These are phyloP conservation scores for Triops longicaudatus DNA, from an alignment of 1,140 invertebrate species.

Conservation along the genomic window DNA sequence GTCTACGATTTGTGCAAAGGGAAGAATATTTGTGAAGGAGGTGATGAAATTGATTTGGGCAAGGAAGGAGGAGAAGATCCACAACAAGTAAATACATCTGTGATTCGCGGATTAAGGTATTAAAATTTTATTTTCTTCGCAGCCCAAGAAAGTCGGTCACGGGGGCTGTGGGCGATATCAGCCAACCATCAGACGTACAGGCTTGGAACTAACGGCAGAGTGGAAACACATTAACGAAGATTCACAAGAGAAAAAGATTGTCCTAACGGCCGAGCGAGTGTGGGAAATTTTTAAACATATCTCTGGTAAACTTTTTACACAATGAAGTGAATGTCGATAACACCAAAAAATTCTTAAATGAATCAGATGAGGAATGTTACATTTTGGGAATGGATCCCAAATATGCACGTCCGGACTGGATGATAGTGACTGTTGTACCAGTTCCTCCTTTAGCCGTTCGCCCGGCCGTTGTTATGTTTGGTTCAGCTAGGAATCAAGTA, in stretches of 20 bases:
- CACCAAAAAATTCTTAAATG: conserved; percentile 19
- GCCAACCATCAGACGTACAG: conserved; percentile 77
- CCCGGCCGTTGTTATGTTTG: conserved; percentile 98
- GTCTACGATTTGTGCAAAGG: conserved; percentile 98
- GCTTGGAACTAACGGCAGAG: conserved; percentile 87
- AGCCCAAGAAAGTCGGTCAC: conserved; percentile 62
- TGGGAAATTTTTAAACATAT: conserved; percentile 96
- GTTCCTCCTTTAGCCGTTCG: conserved; percentile 81
- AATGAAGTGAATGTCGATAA: conserved; percentile 30
- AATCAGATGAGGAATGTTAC: conserved; percentile 83
- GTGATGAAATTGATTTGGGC: conserved; percentile 85
- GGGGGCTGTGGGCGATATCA: conserved; percentile 97
- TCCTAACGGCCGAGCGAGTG: conserved; percentile 85
- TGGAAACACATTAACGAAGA: conserved; percentile 99
- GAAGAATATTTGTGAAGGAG: conserved; percentile 96
- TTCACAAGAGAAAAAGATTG: conserved; percentile 90
- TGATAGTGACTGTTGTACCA: conserved; percentile 94
- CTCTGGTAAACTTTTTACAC: conserved; percentile 43
- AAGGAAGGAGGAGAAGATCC: conserved; percentile 34
- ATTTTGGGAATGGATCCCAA: conserved; percentile 93
- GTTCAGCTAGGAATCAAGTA: conserved; percentile 86
- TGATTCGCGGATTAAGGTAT: not conserved
- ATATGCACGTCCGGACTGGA: conserved; percentile 97
- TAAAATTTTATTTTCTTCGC: conserved; percentile 14
- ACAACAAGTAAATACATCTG: conserved; percentile 25